A percentile compares a stretch with the other conserved stretches of the same genome.
These are phyloP conservation scores for Sphyrna mokarran DNA, from an alignment of 2,113 vertebrate genomes.

Conservation along the genomic window DNA sequence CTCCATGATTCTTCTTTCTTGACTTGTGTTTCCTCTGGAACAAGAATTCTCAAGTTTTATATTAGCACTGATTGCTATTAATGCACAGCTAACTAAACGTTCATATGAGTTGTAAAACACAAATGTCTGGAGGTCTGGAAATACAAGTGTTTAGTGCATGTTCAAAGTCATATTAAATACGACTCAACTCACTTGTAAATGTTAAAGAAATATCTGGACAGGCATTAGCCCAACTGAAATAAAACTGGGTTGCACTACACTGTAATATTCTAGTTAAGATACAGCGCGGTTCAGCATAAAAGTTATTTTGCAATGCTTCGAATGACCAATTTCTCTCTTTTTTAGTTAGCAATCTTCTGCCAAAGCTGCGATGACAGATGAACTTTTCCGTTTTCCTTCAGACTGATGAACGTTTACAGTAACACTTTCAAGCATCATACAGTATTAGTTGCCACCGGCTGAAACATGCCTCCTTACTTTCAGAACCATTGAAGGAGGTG, in stretches of 20 bases:
- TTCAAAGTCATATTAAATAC: constrained; percentile 31
- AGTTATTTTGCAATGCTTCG: not conserved
- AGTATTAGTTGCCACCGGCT: not conserved
- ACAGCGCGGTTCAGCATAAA: not conserved
- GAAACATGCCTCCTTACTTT: not conserved
- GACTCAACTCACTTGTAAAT: constrained; percentile 32
- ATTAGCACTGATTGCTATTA: constrained; percentile 9
- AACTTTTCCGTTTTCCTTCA: constrained; percentile 2
- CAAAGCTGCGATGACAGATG: not conserved
- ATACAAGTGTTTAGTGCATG: constrained; percentile 23
- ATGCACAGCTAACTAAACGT: constrained; percentile 19
- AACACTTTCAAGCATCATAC: not conserved
- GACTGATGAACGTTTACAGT: not conserved
- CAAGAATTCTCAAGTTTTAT: constrained; percentile 22
- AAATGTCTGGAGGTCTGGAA: constrained; percentile 33
- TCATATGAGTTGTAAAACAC: constrained; percentile 3
- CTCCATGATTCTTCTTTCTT: not conserved
- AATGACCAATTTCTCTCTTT: not conserved
- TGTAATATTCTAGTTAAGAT: constrained; percentile 23
- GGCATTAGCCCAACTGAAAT: not conserved
- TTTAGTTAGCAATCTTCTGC: not conserved
- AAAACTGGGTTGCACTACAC: not conserved
- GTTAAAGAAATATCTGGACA: constrained; percentile 4
- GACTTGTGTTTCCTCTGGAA: not conserved
- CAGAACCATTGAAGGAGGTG: not conserved